A percentile compares a stretch with the other conserved stretches of the same genome.
Conservation (phyloP, 2,888 invertebrate species). For the Crematogaster levior region DNA sequence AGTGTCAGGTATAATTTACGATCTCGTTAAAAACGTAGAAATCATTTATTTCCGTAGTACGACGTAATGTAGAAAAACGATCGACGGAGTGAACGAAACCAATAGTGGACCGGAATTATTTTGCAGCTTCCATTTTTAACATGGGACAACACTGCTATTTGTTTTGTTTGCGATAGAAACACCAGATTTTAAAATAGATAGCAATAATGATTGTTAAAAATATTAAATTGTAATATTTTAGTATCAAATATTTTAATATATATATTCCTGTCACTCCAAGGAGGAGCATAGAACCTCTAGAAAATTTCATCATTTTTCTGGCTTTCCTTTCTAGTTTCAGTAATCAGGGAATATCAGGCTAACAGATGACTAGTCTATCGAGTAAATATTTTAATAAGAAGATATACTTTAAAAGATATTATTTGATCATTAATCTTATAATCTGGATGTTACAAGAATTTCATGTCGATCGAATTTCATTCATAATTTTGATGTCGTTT, state of each 20-base stretch:
- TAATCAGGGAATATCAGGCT: too few relatives aligned
- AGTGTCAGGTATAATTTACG: constrained; percentile 66
- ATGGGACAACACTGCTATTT: constrained; percentile 2
- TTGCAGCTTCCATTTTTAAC: constrained; percentile 21
- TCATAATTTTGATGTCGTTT: neutral
- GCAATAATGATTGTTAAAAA: neutral
- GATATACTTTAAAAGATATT: too few relatives aligned
- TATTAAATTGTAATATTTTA: neutral
- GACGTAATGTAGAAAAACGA: constrained; percentile 57
- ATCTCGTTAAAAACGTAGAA: constrained; percentile 71
- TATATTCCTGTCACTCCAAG: too few relatives aligned
- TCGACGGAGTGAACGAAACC: constrained; percentile 55
- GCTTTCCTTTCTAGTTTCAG: too few relatives aligned
- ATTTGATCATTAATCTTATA: neutral
- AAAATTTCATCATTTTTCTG: too few relatives aligned
- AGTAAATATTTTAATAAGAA: too few relatives aligned
- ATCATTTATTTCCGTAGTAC: constrained; percentile 67
- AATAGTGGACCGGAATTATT: constrained; percentile 46
- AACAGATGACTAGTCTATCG: too few relatives aligned
- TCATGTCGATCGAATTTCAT: too few relatives aligned
- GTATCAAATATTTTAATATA: neutral
- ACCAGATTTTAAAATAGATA: neutral
- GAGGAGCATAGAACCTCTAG: too few relatives aligned
- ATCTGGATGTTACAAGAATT: neutral
- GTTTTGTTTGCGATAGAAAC: constrained; percentile 16